These are phyloP conservation scores for Phoenoteleia sp. DNA, from an alignment of 2,888 invertebrate species.

Conservation along the genomic window DNA sequence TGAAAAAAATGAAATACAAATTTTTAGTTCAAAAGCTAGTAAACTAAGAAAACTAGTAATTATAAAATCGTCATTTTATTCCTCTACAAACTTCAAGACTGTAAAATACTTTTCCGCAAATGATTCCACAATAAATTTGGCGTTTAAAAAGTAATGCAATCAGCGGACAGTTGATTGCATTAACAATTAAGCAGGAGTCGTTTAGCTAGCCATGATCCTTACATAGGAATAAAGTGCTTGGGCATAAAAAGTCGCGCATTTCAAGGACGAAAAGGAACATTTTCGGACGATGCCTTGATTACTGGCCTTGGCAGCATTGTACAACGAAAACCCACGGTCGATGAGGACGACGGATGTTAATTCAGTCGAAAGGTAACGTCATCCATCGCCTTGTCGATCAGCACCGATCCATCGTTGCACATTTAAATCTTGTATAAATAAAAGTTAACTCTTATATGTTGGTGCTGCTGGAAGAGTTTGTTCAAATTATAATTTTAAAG, in stretches of 20 bases:
- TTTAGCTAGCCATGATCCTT: not conserved
- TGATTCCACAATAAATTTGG: too few species aligned
- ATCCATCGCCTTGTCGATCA: conserved; percentile 22
- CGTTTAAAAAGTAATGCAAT: too few species aligned
- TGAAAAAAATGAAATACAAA: too few species aligned
- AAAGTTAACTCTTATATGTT: conserved; percentile 26
- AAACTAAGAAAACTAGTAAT: too few species aligned
- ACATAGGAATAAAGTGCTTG: not conserved
- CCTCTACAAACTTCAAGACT: too few species aligned
- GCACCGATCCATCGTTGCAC: conserved; percentile 43
- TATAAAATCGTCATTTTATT: too few species aligned
- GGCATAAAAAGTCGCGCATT: conserved; percentile 16
- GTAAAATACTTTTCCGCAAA: too few species aligned
- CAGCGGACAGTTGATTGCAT: too few species aligned
- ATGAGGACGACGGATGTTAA: conserved; percentile 15
- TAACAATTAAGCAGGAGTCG: too few species aligned
- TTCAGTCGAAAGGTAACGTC: not conserved
- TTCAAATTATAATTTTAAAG: too few species aligned
- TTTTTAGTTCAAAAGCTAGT: too few species aligned
- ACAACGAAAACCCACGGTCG: conserved; percentile 61
- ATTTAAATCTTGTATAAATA: conserved; percentile 48
- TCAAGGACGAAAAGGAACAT: conserved; percentile 18
- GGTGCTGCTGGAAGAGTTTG: too few species aligned
- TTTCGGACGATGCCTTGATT: conserved; percentile 61
- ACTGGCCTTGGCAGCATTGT: conserved; percentile 62